Base-by-base conservation (phyloP, 2,797 vertebrate genomes). In the Pelodytes ibericus region DNA sequence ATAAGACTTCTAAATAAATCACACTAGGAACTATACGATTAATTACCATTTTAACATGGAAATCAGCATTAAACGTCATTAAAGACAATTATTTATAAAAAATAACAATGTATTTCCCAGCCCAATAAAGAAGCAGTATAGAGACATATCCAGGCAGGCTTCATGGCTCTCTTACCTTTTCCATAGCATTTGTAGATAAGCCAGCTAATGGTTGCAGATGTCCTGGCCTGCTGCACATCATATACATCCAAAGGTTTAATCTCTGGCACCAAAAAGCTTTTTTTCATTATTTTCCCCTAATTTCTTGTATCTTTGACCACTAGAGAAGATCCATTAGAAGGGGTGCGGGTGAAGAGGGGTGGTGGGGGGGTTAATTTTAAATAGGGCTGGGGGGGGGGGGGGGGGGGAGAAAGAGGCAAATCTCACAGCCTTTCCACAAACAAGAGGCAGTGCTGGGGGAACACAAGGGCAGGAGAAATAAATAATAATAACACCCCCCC, bases 131-230 rank as follows among this genome's bases (percentile, higher is more conserved):
- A 5, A 36, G 33, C 5, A 36, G 5, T 36, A 36, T 36, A 36
- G 5, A 36, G 5, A 36, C 33, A 36, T n/a, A n/a, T n/a, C n/a
- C n/a, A n/a, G n/a, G n/a, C n/a, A n/a, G 33, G 5, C 33, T 36
- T 4, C 1, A 9, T 20, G 11, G 53, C 53, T 13, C 36, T 9
- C 75, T 78, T 94, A 97, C 96, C 96, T 95, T 94, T 89, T 83
- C 94, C 93, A 89, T 95, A 96, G 25, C 93, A 94, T 89, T 93
- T 94, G 67, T 91, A 91, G 86, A 97, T 81, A 36, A 96, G 88
- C 96, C 96, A 97, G 39, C 94, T 93, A 84, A 97, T 87, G 89
- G 94, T 95, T 85, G 94, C 94, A 84, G 95, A 95, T 83, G 95
- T 95, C 90, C 93, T 95, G 76, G 95, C 95, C 86, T 92, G 90